phyloP scores from a whole-genome alignment of 2,888 invertebrate species.

The Tenthredo scrophulariae region DNA sequence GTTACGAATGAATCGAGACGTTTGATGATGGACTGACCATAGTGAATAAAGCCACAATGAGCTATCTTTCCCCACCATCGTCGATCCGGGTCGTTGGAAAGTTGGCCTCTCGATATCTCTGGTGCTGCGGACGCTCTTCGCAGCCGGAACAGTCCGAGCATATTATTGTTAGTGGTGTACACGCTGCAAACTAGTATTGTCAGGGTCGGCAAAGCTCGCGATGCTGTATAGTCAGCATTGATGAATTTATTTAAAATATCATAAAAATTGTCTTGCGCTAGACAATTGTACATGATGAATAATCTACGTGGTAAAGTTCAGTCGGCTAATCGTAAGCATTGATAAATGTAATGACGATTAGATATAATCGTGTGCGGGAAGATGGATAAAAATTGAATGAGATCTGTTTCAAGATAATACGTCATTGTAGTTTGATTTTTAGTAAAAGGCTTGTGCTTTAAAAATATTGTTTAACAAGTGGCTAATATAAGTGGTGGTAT shows the following conservation, averaged over 20 bases:
- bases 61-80: conserved; percentile 41
- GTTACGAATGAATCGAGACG: neutral
- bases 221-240: neutral
- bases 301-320: neutral
- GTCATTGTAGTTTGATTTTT: too few species aligned
- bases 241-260: neutral
- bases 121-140: neutral
- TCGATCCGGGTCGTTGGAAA: conserved; percentile 35
- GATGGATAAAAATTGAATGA: neutral
- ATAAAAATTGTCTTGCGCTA: neutral
- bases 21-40: conserved; percentile 3
- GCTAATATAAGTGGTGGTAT: neutral
- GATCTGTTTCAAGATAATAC: neutral
- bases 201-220: conserved; percentile 13
- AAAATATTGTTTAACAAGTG: neutral
- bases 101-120: conserved; percentile 43
- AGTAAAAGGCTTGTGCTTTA: neutral
- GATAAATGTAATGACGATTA: conserved; percentile 18
- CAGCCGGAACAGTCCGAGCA: neutral
- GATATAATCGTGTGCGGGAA: neutral
- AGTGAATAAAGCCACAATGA: conserved; percentile 23
- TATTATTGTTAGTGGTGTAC: conserved; percentile 12
- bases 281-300: neutral
- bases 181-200: conserved; percentile 12
- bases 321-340: neutral